Base-by-base conservation (phyloP, 2,113 vertebrate species). In the Pelobates fuscus region DNA sequence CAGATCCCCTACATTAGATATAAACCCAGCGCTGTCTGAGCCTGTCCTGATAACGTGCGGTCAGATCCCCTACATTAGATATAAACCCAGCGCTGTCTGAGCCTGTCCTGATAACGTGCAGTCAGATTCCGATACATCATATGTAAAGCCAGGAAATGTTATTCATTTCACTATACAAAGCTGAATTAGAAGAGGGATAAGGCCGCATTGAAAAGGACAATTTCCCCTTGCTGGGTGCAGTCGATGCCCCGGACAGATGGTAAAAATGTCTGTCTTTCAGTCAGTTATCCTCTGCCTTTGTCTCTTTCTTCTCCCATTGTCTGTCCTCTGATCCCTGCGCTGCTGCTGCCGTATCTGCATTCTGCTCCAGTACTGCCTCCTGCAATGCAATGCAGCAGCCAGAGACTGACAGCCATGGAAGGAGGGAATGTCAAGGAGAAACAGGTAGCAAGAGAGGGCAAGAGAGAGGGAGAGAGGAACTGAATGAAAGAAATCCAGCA, bases 331-430 rank as follows among this genome's bases (percentile, higher is more conserved):
- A n/a, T 37, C 26, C 17, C 49, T 21, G 15, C 26, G 5, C 49
- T 46, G 23, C 32, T 43, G 6, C 11, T 15, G 11, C 26, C 44
- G 15, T 24, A 55, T 73, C 70, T 55, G 60, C 70, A 64, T 73
- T 73, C 62, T 73, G 71, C 29, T 21, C 20, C 25, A 30, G 63
- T 59, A 43, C 21, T 18, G 46, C 11, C 49, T 8, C 32, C 62
- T 66, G 32, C 52, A 43, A 25, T 71, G 59, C 59, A 71, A 5
- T 52, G 59, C 58, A 63, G 25, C 70, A 54, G 26, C 11, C 37
- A 6, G 54, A 23, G 59, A 32, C 25, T 27, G 57, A 63, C 37
- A 54, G 41, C 43, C 17, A 17, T 10, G 43, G 54, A 29, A 21
- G 44, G 3, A 67, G 41, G 25, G 41, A 49, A 2, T 5, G 23